Percentiles rank a stretch among this genome's conserved stretches.
These are phyloP conservation scores for Thunnus maccoyii DNA, from an alignment of 2,113 vertebrate genomes.

Conservation along the genomic window DNA sequence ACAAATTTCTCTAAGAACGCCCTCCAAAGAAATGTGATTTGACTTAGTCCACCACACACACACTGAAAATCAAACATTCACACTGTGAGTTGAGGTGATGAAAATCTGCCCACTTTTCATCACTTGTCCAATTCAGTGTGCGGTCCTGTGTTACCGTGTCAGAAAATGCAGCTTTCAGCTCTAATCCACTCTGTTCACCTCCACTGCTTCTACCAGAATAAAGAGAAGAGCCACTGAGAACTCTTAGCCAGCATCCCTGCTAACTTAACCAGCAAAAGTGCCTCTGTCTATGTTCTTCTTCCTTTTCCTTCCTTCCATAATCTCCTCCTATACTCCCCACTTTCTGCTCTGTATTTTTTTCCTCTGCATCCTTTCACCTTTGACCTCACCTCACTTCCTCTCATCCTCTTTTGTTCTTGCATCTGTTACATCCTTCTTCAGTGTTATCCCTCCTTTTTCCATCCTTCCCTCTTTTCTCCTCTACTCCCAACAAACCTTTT, in stretches of 20 bases:
- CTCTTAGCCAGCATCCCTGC: not conserved
- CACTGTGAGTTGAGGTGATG: constrained; percentile 23
- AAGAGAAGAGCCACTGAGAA: constrained; percentile 5
- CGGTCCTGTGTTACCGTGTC: constrained; percentile 40
- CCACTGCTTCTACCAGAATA: constrained; percentile 18
- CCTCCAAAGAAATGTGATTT: constrained; percentile 2
- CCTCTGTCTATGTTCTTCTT: not conserved
- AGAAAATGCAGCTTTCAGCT: constrained; percentile 49
- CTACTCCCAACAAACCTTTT: not conserved
- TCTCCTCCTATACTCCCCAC: not conserved
- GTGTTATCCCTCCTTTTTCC: not conserved
- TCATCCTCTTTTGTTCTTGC: not conserved
- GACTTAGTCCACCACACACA: not conserved
- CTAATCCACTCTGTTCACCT: constrained; percentile 56
- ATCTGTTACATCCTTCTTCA: no score
- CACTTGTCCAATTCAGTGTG: constrained; percentile 48
- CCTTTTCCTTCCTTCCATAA: no score
- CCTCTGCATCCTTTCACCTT: not conserved
- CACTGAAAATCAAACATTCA: not conserved
- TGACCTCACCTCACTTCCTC: no score
- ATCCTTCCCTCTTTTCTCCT: not conserved
- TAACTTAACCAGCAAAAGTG: constrained; percentile 26
- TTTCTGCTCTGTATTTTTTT: not conserved
- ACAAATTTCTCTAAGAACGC: not conserved
- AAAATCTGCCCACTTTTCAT: constrained; percentile 58